phyloP scores from a whole-genome alignment of 2,113 vertebrate genomes.

The Daboia siamensis region DNA sequence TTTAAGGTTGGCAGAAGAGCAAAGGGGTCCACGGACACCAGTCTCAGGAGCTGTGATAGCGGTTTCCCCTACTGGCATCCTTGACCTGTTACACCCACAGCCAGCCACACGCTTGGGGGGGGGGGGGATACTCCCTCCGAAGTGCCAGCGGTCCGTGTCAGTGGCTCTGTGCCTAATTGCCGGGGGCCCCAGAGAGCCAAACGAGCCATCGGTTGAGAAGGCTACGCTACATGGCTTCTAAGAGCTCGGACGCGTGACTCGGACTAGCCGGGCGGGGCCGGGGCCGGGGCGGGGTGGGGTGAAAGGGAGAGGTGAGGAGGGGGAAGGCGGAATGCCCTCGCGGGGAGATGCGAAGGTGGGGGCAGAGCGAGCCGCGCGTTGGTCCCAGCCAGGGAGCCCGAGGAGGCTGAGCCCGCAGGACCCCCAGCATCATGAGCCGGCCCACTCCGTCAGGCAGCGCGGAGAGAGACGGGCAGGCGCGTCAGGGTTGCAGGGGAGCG shows the following conservation, averaged over 20 bases:
- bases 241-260: conserved; percentile 16
- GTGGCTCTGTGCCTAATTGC: conserved; percentile 21
- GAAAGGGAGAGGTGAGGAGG: background rate
- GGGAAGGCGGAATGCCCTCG: background rate
- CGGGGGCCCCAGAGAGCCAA: conserved; percentile 12
- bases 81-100: background rate
- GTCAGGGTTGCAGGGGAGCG: conserved; percentile 23
- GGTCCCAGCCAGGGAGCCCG: conserved; percentile 1
- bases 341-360: background rate
- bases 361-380: no score
- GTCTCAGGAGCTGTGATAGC: background rate
- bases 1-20: no score
- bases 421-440: background rate
- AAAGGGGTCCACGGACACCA: background rate
- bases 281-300: background rate
- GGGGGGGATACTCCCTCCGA: background rate
- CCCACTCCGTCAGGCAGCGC: conserved; percentile 9
- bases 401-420: conserved; percentile 12
- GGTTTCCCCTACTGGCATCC: background rate
- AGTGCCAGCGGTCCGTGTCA: background rate
- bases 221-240: conserved; percentile 26
- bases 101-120: background rate
- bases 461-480: conserved; percentile 15
- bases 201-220: background rate
- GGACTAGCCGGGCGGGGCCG: conserved; percentile 18